These are phyloP conservation scores for Mamestra brassicae DNA, from an alignment of 2,888 invertebrate genomes.

Conservation along the genomic window DNA sequence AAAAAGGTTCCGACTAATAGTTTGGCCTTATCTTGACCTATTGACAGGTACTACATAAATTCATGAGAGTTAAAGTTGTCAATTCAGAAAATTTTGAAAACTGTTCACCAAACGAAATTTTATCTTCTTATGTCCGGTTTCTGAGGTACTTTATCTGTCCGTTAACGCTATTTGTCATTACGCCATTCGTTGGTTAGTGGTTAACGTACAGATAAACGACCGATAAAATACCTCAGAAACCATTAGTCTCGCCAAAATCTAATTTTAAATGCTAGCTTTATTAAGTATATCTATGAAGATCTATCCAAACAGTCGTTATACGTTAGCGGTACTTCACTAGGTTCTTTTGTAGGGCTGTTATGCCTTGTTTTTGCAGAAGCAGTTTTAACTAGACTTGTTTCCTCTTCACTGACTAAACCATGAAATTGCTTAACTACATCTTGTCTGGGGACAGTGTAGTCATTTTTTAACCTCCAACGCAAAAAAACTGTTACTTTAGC, in stretches of 20 bases:
- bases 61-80: neutral
- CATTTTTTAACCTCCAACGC: neutral
- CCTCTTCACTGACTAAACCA: neutral
- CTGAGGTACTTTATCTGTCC: too few relatives aligned
- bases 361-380: neutral
- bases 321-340: neutral
- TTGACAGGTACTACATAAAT: neutral
- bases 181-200: too few relatives aligned
- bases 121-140: neutral
- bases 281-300: neutral
- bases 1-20: constrained; percentile 13
- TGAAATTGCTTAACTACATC: constrained; percentile 3
- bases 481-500: neutral
- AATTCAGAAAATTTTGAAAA: constrained; percentile 1
- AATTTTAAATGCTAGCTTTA: neutral
- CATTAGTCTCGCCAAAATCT: neutral
- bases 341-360: neutral
- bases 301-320: neutral
- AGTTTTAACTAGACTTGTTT: neutral
- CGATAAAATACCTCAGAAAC: too few relatives aligned
- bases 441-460: constrained; percentile 10
- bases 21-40: neutral
- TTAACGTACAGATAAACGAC: too few relatives aligned
- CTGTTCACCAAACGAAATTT: neutral
- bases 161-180: too few relatives aligned